Evolutionary conservation across 2,888 invertebrate species (phyloP).

Genomic region (Netelia fuscicornis): DNA sequence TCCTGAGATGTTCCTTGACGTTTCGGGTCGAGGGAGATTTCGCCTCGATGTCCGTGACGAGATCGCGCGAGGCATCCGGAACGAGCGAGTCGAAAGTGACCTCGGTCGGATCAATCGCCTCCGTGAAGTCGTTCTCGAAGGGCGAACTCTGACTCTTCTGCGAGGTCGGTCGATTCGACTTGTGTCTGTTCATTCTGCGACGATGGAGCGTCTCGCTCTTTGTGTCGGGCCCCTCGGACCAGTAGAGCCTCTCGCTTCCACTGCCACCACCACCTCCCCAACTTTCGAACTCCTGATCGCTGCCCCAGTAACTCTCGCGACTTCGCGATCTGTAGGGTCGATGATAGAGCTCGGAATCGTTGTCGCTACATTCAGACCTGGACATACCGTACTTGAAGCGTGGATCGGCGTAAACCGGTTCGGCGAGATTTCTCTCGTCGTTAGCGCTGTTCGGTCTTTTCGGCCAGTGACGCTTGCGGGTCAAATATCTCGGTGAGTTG

Average conservation of each 20-base stretch:
- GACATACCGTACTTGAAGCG: conserved; percentile 81
- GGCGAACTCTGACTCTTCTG: conserved; percentile 86
- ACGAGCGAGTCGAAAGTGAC: conserved; percentile 75
- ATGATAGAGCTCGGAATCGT: conserved; percentile 81
- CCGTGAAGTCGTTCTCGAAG: conserved; percentile 88
- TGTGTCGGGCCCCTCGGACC: conserved; percentile 81
- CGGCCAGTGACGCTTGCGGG: conserved; percentile 82
- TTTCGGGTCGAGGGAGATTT: conserved; percentile 75
- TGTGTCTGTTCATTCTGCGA: conserved; percentile 81
- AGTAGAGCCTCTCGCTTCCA: conserved; percentile 79
- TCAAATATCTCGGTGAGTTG: conserved; percentile 80
- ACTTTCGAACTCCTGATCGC: conserved; percentile 83
- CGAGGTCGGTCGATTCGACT: conserved; percentile 75
- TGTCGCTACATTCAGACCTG: conserved; percentile 84
- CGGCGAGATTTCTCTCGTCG: conserved; percentile 79
- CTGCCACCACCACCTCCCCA: conserved; percentile 71
- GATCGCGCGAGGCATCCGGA: conserved; percentile 73
- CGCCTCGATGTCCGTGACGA: conserved; percentile 74
- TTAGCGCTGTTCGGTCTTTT: conserved; percentile 83
- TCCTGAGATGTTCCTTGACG: conserved; percentile 75
- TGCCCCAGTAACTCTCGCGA: conserved; percentile 83
- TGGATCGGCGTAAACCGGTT: conserved; percentile 79
- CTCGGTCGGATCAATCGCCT: conserved; percentile 83
- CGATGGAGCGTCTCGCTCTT: conserved; percentile 82
- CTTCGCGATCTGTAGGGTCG: conserved; percentile 82